Evolutionary conservation across 2,888 invertebrate species (phyloP).

Genomic region (Quadriops clusia): DNA sequence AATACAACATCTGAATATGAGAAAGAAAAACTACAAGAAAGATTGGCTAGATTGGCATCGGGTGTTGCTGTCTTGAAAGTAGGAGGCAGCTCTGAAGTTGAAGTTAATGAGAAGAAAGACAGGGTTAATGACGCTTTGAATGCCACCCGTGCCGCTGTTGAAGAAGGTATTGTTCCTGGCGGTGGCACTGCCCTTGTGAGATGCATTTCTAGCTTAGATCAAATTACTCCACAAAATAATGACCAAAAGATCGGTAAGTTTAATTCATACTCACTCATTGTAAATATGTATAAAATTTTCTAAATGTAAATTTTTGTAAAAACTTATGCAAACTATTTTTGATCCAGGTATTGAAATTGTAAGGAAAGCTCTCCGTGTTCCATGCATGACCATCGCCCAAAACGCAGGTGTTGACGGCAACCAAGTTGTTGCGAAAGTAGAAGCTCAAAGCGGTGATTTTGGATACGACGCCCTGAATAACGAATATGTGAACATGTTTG

Average conservation of each 20-base stretch:
- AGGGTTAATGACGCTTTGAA: slow-evolving; percentile 40
- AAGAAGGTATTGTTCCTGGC: slow-evolving; percentile 41
- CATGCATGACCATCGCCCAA: slow-evolving; percentile 38
- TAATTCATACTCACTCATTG: slow-evolving; percentile 2
- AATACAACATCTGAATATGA: slow-evolving; percentile 39
- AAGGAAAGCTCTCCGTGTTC: slow-evolving; percentile 34
- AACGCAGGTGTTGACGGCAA: slow-evolving; percentile 40
- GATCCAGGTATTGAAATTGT: slow-evolving; percentile 35
- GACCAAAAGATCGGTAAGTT: slow-evolving; percentile 35
- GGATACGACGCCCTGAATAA: slow-evolving; percentile 39
- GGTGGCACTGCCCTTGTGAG: slow-evolving; percentile 39
- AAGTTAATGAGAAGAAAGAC: slow-evolving; percentile 41
- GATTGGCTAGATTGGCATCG: slow-evolving; percentile 38
- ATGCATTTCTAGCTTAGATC: slow-evolving; percentile 30
- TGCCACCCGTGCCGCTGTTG: slow-evolving; percentile 40
- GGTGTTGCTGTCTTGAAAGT: slow-evolving; percentile 40
- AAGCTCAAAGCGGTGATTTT: slow-evolving; percentile 49
- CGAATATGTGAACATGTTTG: slow-evolving; percentile 38
- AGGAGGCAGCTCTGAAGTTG: slow-evolving; percentile 40
- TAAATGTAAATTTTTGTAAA: background rate
- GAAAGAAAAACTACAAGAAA: slow-evolving; percentile 39
- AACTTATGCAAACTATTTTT: background rate
- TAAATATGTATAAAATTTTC: background rate
- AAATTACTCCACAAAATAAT: slow-evolving; percentile 29
- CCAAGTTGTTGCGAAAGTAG: slow-evolving; percentile 63